A percentile compares a stretch with the other conserved stretches of the same genome.
Conservation (phyloP, 2,888 invertebrate genomes). For the Girardia tigrina region DNA sequence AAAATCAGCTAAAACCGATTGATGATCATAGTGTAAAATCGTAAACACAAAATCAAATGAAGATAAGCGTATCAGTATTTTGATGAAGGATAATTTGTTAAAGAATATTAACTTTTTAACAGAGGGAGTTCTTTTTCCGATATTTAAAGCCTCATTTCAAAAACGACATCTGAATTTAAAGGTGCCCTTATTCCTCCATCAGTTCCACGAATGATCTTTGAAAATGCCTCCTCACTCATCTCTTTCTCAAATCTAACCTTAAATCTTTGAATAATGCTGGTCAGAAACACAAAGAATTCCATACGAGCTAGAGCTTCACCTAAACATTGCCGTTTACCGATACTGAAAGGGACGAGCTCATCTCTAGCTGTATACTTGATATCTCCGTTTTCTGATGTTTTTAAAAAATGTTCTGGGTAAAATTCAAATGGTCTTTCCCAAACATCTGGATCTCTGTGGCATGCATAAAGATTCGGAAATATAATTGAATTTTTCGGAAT, state of each 20-base stretch:
- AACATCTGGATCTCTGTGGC: constrained; percentile 34
- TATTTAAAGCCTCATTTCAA: constrained; percentile 3
- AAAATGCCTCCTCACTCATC: background rate
- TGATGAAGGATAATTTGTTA: too few relatives aligned
- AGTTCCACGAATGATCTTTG: constrained; percentile 13
- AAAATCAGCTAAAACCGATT: too few relatives aligned
- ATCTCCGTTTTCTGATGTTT: background rate
- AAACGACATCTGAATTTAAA: constrained; percentile 21
- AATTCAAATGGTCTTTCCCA: constrained; percentile 35
- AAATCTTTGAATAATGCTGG: constrained; percentile 32
- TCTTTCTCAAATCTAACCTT: constrained; percentile 21
- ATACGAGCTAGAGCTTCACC: constrained; percentile 35
- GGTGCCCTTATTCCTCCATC: constrained; percentile 20
- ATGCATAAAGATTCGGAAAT: constrained; percentile 28
- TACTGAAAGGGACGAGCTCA: constrained; percentile 32
- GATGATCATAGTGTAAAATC: too few relatives aligned
- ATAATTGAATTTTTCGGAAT: constrained; percentile 23
- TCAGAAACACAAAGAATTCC: constrained; percentile 36
- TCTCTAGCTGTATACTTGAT: constrained; percentile 26
- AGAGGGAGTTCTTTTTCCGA: too few relatives aligned
- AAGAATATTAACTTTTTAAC: too few relatives aligned
- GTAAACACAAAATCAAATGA: too few relatives aligned
- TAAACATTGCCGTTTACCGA: constrained; percentile 34
- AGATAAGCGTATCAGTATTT: too few relatives aligned
- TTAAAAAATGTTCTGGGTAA: constrained; percentile 34